A percentile compares a stretch with the other conserved stretches of the same genome.
These are phyloP conservation scores for Hydra vulgaris DNA, from an alignment of 30 jellyfish, hydroid and myxozoan genomes.

Conservation along the genomic window DNA sequence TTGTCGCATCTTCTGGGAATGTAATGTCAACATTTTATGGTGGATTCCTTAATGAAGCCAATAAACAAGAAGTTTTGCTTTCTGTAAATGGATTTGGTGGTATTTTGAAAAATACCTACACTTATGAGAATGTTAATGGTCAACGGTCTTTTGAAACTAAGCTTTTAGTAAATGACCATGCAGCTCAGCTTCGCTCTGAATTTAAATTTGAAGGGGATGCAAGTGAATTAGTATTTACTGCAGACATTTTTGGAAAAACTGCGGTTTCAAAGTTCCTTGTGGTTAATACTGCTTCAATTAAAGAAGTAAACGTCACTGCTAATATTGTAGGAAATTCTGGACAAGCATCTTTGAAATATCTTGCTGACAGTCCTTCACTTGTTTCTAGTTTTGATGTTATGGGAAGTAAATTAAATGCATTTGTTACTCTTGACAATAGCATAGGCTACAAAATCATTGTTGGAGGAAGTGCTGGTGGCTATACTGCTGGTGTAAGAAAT, in stretches of 20 bases:
- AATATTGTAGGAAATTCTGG: conserved; percentile 20
- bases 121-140: conserved; percentile 16
- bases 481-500: conserved; percentile 26
- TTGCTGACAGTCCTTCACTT: not conserved
- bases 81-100: conserved; percentile 57
- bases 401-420: conserved; percentile 17
- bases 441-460: conserved; percentile 24
- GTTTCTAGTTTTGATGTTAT: not conserved
- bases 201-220: not conserved
- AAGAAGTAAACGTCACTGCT: conserved; percentile 2
- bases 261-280: conserved; percentile 17
- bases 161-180: not conserved
- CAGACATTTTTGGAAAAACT: conserved; percentile 14
- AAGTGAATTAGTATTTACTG: conserved; percentile 7
- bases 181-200: conserved; percentile 9
- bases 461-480: conserved; percentile 23
- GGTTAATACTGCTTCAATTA: conserved; percentile 4
- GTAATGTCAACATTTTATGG: conserved; percentile 43
- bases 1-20: conserved; percentile 46
- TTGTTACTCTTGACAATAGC: conserved; percentile 1
- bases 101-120: conserved; percentile 23
- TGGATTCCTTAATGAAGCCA: conserved; percentile 39
- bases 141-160: conserved; percentile 3
- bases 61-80: conserved; percentile 34
- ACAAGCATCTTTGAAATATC: conserved; percentile 3